phyloP scores from a whole-genome alignment of 2,113 vertebrate species.

The Chlamydotis undulata region DNA sequence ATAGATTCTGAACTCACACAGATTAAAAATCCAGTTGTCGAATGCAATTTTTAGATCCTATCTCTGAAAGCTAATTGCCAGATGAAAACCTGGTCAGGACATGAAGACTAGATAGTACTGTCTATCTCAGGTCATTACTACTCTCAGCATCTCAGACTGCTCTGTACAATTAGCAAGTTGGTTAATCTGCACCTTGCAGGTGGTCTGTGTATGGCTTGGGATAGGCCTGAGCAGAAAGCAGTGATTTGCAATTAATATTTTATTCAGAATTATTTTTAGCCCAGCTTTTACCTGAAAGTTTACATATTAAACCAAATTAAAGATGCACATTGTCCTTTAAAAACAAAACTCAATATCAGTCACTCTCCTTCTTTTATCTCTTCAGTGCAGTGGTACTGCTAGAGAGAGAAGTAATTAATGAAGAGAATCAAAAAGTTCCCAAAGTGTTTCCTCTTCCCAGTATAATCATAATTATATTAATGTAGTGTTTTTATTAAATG shows the following conservation, averaged over 20 bases:
- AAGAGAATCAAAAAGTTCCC: constrained; percentile 24
- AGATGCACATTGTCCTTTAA: neutral
- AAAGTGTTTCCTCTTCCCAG: constrained; percentile 39
- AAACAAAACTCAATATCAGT: neutral
- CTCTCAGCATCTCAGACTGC: neutral
- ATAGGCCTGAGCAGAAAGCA: neutral
- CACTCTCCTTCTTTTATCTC: constrained; percentile 21
- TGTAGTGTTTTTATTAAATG: constrained; percentile 39
- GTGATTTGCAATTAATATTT: neutral
- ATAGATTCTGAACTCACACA: neutral
- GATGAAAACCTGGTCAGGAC: neutral
- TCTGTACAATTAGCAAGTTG: neutral
- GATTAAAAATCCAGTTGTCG: neutral
- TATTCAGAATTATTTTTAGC: neutral
- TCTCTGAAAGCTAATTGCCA: neutral
- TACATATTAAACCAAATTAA: neutral
- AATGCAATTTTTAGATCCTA: neutral
- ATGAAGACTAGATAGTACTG: neutral
- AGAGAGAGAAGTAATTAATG: constrained; percentile 35
- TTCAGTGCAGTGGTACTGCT: neutral
- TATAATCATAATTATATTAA: constrained; percentile 47
- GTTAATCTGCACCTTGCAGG: neutral
- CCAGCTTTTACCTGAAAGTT: neutral
- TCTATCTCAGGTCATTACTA: neutral
- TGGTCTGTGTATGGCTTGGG: neutral